Conservation (phyloP, 1,140 invertebrate species). For the Notospermus geniculatus region DNA sequence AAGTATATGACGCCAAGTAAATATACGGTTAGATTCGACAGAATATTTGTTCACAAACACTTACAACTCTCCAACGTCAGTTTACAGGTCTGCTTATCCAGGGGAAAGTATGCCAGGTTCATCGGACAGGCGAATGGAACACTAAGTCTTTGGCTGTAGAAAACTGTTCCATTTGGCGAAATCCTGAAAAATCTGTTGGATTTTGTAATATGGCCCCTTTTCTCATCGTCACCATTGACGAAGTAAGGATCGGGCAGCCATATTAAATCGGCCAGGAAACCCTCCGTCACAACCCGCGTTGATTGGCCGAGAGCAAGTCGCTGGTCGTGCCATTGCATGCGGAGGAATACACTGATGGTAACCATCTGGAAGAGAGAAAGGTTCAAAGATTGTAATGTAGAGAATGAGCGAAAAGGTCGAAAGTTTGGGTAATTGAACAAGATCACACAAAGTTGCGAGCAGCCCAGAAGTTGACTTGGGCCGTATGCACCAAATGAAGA, state of each 20-base stretch:
- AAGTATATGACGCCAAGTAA: too few species aligned
- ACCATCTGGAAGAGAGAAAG: conserved; percentile 33
- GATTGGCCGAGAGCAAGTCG: conserved; percentile 21
- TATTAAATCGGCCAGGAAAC: conserved; percentile 40
- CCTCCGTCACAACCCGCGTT: conserved; percentile 31
- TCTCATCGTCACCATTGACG: conserved; percentile 56
- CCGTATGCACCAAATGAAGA: too few species aligned
- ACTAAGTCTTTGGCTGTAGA: conserved; percentile 53
- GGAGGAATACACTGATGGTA: conserved; percentile 36
- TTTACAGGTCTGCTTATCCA: conserved; percentile 89
- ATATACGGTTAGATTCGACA: too few species aligned
- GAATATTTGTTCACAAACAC: too few species aligned
- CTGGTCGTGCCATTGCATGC: conserved; percentile 34
- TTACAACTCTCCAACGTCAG: conserved; percentile 91
- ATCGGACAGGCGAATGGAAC: conserved; percentile 73
- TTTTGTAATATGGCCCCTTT: conserved; percentile 55
- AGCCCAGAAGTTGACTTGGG: too few species aligned
- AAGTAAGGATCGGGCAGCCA: conserved; percentile 59
- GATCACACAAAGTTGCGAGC: too few species aligned
- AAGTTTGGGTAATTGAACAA: too few species aligned
- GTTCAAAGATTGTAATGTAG: too few species aligned
- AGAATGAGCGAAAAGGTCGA: too few species aligned
- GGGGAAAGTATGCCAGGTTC: conserved; percentile 94
- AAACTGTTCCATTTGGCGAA: conserved; percentile 46
- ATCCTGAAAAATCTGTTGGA: conserved; percentile 56